These are phyloP conservation scores for Lepisosteus oculatus DNA, from an alignment of 2,113 vertebrate genomes.

Conservation along the genomic window DNA sequence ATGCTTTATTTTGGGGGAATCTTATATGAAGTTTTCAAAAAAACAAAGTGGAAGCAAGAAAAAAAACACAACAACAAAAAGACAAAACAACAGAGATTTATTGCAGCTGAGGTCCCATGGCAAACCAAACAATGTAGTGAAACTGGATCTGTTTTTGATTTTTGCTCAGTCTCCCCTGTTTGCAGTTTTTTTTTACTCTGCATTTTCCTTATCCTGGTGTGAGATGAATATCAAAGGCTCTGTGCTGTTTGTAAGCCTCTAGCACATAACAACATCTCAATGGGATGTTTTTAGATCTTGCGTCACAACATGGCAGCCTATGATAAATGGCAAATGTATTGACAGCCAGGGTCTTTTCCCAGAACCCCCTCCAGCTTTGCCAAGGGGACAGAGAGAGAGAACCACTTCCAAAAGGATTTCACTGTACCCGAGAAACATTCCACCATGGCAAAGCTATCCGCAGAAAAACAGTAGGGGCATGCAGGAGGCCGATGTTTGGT, in stretches of 20 bases:
- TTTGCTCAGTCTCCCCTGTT: constrained; percentile 56
- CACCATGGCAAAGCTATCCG: constrained; percentile 14
- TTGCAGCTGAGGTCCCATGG: constrained; percentile 72
- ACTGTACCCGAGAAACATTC: constrained; percentile 17
- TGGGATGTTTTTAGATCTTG: constrained; percentile 70
- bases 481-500: constrained; percentile 6
- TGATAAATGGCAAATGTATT: constrained; percentile 72
- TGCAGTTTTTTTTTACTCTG: constrained; percentile 53
- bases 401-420: constrained; percentile 18
- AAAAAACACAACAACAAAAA: constrained; percentile 57
- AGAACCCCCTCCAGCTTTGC: constrained; percentile 54
- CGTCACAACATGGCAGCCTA: constrained; percentile 63
- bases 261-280: constrained; percentile 74
- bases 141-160: constrained; percentile 84
- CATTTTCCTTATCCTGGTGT: constrained; percentile 83
- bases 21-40: constrained; percentile 60
- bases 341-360: constrained; percentile 54
- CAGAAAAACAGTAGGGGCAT: background rate
- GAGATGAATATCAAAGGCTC: constrained; percentile 85
- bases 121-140: constrained; percentile 75
- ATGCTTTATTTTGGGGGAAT: constrained; percentile 59
- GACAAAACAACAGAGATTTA: constrained; percentile 77
- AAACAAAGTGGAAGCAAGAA: constrained; percentile 32
- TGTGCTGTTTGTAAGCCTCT: constrained; percentile 72
- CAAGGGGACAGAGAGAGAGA: constrained; percentile 30